Evolutionary conservation across 1,140 invertebrate genomes (phyloP).

Genomic region (Hyles vespertilio): DNA sequence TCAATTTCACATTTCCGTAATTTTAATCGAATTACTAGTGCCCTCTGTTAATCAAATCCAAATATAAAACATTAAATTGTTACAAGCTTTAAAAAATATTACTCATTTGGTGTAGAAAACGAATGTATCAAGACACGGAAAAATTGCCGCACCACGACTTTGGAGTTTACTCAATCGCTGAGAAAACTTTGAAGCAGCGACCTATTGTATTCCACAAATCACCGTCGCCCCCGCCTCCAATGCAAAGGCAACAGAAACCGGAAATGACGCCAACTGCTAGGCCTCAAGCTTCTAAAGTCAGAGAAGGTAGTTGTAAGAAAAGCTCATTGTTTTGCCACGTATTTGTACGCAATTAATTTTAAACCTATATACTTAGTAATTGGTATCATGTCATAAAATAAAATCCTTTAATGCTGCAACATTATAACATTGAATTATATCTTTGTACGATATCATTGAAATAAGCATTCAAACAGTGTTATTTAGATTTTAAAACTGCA

Average conservation of each 20-base stretch:
- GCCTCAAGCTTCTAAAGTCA: slow-evolving; percentile 40
- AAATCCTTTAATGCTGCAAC: no score
- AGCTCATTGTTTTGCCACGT: no score
- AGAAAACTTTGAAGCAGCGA: slow-evolving; percentile 36
- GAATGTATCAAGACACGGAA: slow-evolving; percentile 43
- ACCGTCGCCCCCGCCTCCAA: slow-evolving; percentile 40
- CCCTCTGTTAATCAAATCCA: no score
- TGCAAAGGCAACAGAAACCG: slow-evolving; percentile 32
- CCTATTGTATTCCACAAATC: slow-evolving; percentile 41
- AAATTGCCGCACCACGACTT: slow-evolving; percentile 51
- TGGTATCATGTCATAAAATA: no score
- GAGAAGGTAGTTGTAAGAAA: slow-evolving; percentile 31
- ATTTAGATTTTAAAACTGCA: slow-evolving; percentile 20
- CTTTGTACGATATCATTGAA: no score
- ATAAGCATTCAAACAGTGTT: slow-evolving; percentile 39
- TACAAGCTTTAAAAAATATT: no score
- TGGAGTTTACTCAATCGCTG: slow-evolving; percentile 59
- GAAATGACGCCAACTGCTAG: slow-evolving; percentile 30
- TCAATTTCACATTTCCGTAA: neutral
- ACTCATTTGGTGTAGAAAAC: slow-evolving; percentile 45
- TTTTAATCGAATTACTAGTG: no score
- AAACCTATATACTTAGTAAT: no score
- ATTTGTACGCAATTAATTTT: no score
- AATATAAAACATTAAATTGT: no score
- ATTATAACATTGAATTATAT: no score